Conservation (phyloP, 2,797 vertebrate species). For the Phaenicophaeus curvirostris region DNA sequence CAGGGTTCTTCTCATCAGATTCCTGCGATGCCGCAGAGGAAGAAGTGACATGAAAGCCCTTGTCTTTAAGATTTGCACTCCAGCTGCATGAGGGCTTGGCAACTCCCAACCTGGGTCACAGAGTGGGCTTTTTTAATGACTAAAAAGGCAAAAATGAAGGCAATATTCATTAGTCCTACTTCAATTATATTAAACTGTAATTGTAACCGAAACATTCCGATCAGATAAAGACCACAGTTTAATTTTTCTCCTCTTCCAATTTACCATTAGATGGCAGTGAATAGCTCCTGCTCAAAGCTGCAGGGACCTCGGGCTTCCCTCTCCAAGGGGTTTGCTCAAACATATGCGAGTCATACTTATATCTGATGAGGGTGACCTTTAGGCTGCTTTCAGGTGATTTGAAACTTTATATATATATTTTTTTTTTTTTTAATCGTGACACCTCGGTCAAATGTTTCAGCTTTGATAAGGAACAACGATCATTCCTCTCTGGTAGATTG, state of each 20-base stretch:
- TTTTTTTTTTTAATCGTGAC: not conserved
- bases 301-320: not conserved
- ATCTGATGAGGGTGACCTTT: not conserved
- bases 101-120: not conserved
- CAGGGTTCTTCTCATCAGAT: rapidly evolving
- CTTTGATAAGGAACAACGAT: not conserved
- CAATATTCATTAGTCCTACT: not conserved
- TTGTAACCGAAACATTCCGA: rapidly evolving
- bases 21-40: not conserved
- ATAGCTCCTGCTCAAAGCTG: not conserved
- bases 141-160: not conserved
- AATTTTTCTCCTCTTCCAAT: not conserved
- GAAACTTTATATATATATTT: not conserved
- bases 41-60: not conserved
- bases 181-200: not conserved
- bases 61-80: not conserved
- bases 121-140: not conserved
- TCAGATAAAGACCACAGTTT: rapidly evolving
- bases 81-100: not conserved
- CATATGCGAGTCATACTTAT: rapidly evolving
- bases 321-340: not conserved
- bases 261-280: conserved; percentile 53
- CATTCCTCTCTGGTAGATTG: not conserved
- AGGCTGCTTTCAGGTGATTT: not conserved
- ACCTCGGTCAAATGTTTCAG: not conserved